phyloP scores from a whole-genome alignment of 2,113 vertebrate species.

The Clarias gariepinus region DNA sequence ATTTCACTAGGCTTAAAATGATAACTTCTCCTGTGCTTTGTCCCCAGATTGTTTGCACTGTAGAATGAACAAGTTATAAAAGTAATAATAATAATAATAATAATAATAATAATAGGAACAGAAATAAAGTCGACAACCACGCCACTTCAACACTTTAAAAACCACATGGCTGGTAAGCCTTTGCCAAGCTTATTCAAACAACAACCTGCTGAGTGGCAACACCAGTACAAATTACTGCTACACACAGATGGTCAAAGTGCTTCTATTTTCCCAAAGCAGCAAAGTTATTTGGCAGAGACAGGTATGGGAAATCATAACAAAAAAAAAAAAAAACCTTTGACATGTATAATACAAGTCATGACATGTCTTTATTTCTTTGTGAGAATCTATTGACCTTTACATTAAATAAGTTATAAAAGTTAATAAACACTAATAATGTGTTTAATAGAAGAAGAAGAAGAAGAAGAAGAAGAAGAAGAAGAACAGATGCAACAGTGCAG shows the following conservation, averaged over 20 bases:
- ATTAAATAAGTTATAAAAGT: not conserved
- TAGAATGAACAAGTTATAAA: not conserved
- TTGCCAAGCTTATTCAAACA: not conserved
- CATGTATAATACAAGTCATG: not conserved
- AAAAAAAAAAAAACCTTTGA: not conserved
- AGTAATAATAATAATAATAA: not conserved
- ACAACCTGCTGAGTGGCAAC: not conserved
- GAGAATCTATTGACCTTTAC: not conserved
- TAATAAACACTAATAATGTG: not conserved
- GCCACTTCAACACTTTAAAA: not conserved
- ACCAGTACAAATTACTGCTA: not conserved
- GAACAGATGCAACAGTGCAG: not conserved
- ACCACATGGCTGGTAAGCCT: not conserved
- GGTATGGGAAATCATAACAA: not conserved
- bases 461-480: slow-evolving; percentile 4
- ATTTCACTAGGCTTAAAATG: not conserved
- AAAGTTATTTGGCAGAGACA: not conserved
- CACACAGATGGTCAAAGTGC: slow-evolving; percentile 5
- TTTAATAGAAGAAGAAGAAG: not conserved
- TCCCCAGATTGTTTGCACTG: not conserved
- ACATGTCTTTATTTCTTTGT: not conserved
- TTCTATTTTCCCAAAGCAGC: not conserved
- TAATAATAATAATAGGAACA: not conserved
- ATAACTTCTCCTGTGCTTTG: not conserved
- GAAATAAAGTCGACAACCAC: not conserved